Conservation (phyloP, 2,888 invertebrate genomes). For the Drosophila emarginata region DNA sequence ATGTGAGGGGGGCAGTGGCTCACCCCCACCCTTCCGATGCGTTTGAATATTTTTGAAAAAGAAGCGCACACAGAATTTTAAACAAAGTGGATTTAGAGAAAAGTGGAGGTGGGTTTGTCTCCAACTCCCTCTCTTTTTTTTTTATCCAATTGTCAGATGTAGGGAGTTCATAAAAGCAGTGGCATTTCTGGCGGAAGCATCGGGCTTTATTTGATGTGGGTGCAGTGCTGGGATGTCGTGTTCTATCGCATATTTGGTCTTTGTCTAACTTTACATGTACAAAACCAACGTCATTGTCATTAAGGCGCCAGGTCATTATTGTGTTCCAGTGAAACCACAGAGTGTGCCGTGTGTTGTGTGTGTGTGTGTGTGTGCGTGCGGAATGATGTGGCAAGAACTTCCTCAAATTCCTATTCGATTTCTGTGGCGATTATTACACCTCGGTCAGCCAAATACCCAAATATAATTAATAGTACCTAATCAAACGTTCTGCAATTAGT, state of each 20-base stretch:
- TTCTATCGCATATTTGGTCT: slow-evolving; percentile 35
- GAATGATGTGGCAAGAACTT: slow-evolving; percentile 1
- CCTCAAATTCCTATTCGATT: background rate
- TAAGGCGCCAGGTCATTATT: slow-evolving; percentile 21
- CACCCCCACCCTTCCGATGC: slow-evolving; percentile 31
- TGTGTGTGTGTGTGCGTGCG: background rate
- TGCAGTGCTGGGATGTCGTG: slow-evolving; percentile 12
- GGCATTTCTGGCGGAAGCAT: slow-evolving; percentile 7
- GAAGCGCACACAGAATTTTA: slow-evolving; percentile 56
- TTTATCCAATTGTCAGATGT: slow-evolving; percentile 5
- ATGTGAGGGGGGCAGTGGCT: no score
- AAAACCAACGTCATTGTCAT: slow-evolving; percentile 10
- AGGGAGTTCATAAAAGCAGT: slow-evolving; percentile 18
- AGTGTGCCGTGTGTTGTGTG: slow-evolving; percentile 4
- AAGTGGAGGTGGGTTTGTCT: background rate
- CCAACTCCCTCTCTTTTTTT: background rate
- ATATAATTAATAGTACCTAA: slow-evolving; percentile 1
- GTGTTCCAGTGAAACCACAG: slow-evolving; percentile 13
- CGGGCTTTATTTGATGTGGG: slow-evolving; percentile 45
- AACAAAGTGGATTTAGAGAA: slow-evolving; percentile 27
- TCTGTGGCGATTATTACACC: background rate
- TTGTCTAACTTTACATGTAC: slow-evolving; percentile 28
- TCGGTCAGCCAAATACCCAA: background rate
- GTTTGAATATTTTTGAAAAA: slow-evolving; percentile 58
- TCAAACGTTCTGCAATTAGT: slow-evolving; percentile 1